These are phyloP conservation scores for Fistularia commersonii DNA, from an alignment of 2,797 vertebrate genomes.

Conservation along the genomic window DNA sequence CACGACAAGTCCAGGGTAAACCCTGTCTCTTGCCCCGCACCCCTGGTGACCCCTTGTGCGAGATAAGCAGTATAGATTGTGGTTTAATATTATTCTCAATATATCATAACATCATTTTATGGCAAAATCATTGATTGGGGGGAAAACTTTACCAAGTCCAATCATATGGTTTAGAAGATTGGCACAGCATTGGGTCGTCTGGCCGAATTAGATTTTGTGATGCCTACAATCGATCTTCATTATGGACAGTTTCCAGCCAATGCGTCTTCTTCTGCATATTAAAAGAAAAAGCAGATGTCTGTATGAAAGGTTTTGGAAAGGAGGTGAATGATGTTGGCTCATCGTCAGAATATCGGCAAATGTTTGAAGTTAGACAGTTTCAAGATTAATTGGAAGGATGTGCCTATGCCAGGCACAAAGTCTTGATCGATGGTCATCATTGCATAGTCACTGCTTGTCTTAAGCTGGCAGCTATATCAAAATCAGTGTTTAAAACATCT, in stretches of 20 bases:
- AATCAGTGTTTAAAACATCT: not conserved
- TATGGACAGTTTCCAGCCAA: conserved; percentile 25
- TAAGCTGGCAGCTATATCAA: too few species aligned
- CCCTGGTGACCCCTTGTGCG: too few species aligned
- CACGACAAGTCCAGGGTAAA: too few species aligned
- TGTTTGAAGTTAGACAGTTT: conserved; percentile 19
- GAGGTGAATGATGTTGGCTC: conserved; percentile 42
- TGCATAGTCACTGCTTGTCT: too few species aligned
- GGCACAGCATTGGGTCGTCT: not conserved
- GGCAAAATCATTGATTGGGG: too few species aligned
- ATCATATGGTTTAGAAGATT: too few species aligned
- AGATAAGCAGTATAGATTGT: too few species aligned
- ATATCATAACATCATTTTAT: too few species aligned
- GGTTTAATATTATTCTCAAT: too few species aligned
- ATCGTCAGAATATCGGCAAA: not conserved
- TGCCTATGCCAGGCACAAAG: conserved; percentile 24
- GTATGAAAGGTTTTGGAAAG: conserved; percentile 38
- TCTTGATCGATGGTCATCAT: conserved; percentile 25
- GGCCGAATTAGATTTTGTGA: conserved; percentile 1
- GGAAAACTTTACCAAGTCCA: too few species aligned
- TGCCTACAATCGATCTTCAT: conserved; percentile 27
- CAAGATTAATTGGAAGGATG: conserved; percentile 50
- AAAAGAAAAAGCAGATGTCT: conserved; percentile 43
- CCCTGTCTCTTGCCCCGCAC: too few species aligned
- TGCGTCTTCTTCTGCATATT: conserved; percentile 42